A percentile compares a stretch with the other conserved stretches of the same genome.
These are phyloP conservation scores for Drosophila setifemur DNA, from an alignment of 1,140 invertebrate species.

Conservation along the genomic window DNA sequence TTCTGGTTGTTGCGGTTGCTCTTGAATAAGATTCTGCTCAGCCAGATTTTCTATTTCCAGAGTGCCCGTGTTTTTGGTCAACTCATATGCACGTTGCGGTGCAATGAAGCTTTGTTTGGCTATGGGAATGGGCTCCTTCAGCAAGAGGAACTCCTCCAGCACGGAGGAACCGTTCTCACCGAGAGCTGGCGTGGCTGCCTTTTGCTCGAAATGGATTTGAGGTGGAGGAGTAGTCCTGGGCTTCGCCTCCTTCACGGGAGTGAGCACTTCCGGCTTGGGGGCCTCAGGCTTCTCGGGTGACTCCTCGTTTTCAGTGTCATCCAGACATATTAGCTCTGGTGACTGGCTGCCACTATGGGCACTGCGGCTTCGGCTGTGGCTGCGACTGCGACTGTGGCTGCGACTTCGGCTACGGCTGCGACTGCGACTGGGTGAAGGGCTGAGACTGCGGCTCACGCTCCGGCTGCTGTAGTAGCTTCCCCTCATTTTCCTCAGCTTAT, in stretches of 20 bases:
- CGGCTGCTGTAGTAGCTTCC: neutral
- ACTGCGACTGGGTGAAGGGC: neutral
- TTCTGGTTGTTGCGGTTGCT: neutral
- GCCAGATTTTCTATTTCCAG: neutral
- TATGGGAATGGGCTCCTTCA: constrained; percentile 16
- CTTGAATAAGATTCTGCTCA: neutral
- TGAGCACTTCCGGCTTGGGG: neutral
- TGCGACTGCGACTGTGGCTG: constrained; percentile 11
- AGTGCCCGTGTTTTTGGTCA: constrained; percentile 3
- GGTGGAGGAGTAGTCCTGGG: neutral
- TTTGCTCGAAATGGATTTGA: constrained; percentile 11
- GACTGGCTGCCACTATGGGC: constrained; percentile 27
- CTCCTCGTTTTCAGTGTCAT: constrained; percentile 68
- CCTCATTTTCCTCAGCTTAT: neutral
- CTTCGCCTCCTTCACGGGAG: neutral
- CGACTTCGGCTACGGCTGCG: neutral
- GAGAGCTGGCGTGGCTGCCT: neutral
- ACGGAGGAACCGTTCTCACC: constrained; percentile 43
- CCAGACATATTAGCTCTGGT: constrained; percentile 59
- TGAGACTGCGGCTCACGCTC: neutral
- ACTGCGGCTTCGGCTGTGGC: constrained; percentile 21
- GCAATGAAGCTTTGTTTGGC: neutral
- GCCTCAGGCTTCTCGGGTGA: constrained; percentile 53
- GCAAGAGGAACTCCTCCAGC: constrained; percentile 53
- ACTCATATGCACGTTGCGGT: neutral